These are phyloP conservation scores for Scalopus aquaticus DNA, from an alignment of 2,113 vertebrate species.

Conservation along the genomic window DNA sequence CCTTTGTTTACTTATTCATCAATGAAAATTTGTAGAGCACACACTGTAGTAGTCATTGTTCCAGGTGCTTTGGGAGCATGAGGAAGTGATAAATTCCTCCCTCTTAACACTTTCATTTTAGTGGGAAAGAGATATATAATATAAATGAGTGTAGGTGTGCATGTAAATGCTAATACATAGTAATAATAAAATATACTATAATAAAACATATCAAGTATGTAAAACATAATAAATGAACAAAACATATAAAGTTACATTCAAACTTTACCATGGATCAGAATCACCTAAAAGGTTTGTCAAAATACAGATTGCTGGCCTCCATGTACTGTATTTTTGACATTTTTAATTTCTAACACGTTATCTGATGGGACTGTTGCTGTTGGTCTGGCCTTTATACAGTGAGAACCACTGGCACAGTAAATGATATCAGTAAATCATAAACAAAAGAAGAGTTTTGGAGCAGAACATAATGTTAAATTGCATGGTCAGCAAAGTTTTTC, in stretches of 20 bases:
- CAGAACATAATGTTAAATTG: background rate
- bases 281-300: background rate
- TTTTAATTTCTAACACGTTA: background rate
- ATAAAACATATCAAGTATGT: background rate
- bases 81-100: background rate
- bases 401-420: background rate
- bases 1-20: background rate
- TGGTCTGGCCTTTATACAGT: background rate
- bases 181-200: background rate
- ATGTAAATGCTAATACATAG: background rate
- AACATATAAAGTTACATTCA: background rate
- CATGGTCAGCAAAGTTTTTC: background rate
- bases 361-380: background rate
- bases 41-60: background rate
- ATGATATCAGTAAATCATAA: background rate
- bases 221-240: background rate
- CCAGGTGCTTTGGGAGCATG: background rate
- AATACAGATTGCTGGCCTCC: background rate
- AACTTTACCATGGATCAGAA: background rate
- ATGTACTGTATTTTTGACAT: background rate
- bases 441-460: background rate
- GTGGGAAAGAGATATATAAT: background rate
- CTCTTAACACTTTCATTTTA: background rate
- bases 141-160: background rate
- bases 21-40: background rate